Evolutionary conservation across 2,888 invertebrate species (phyloP), one percentile per base, ranked within the genome.

Genomic region (Phyto melanocephala): DNA sequence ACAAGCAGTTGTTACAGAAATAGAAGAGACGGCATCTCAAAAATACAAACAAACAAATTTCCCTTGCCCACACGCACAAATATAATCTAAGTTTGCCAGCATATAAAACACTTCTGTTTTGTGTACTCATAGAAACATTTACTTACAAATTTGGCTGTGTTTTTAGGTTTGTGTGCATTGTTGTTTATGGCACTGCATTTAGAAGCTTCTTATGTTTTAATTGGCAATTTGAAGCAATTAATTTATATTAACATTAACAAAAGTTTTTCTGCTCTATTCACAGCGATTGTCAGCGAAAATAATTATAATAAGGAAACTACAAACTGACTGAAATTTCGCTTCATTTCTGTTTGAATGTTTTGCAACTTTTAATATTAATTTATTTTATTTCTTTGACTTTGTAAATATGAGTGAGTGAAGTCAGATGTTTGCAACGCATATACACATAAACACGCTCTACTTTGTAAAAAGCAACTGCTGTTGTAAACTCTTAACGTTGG

Each of bases 171-270:
- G 17, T 37, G 45, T 17, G 45, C 15, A 1, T 35, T 37, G 24
- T 45, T 56, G 47, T 58, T 75, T 67, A 58, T 42, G 67, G 58
- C 28, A 54, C 52, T 77, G 79, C 79, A 79, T 78, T 82, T 79
- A 75, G 52, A 75, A 71, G 71, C 70, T 75, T 75, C 68, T 83
- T 80, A 68, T 72, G 63, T 83, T 83, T 70, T 83, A 83, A 83
- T 83, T 83, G 83, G 80, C 83, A 83, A 83, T 80, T 83, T 83
- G 58, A 68, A 71, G 79, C 79, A 82, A 82, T 82, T 82, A 82
- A 82, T 79, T 82, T 80, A 71, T 76, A 79, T 82, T 75, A 79
- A 72, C 79, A 79, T 82, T 54, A 71, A 60, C 60, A 74, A 75
- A 76, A 70, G 47, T 74, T 60, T 17, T 52, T 60, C 13, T 40